phyloP scores from a whole-genome alignment of 2,888 invertebrate species.

The Drosophila anomelani region DNA sequence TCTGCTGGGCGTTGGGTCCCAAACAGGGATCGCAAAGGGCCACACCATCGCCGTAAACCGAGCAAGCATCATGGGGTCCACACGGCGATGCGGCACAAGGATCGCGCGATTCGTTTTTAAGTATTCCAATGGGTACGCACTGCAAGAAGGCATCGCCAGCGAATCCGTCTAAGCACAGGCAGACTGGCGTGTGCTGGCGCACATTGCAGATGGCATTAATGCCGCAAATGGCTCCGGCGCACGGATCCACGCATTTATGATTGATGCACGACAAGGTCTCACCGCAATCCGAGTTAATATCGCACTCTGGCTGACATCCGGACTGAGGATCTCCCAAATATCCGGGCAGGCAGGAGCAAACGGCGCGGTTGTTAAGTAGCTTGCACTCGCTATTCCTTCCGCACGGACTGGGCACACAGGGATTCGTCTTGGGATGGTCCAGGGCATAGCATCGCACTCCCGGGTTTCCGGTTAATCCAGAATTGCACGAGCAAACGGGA shows the following conservation, averaged over 20 bases:
- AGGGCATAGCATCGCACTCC: slow-evolving; percentile 89
- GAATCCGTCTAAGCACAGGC: slow-evolving; percentile 91
- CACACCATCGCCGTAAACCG: slow-evolving; percentile 89
- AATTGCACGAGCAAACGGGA: slow-evolving; percentile 91
- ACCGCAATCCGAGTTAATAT: slow-evolving; percentile 93
- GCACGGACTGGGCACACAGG: slow-evolving; percentile 91
- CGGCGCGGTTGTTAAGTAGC: slow-evolving; percentile 88
- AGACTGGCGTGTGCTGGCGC: slow-evolving; percentile 92
- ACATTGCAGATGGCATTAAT: slow-evolving; percentile 92
- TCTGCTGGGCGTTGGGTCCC: slow-evolving; percentile 88
- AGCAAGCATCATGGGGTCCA: slow-evolving; percentile 88
- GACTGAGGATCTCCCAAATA: slow-evolving; percentile 92
- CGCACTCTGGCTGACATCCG: slow-evolving; percentile 92
- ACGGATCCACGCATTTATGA: slow-evolving; percentile 90
- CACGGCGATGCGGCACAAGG: slow-evolving; percentile 93
- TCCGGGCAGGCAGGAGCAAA: slow-evolving; percentile 91
- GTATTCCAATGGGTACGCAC: slow-evolving; percentile 87
- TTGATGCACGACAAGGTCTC: slow-evolving; percentile 90
- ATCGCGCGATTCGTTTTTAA: slow-evolving; percentile 87
- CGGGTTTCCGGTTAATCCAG: slow-evolving; percentile 91
- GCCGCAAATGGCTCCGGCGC: slow-evolving; percentile 91
- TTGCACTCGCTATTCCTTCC: slow-evolving; percentile 92
- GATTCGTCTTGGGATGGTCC: slow-evolving; percentile 86
- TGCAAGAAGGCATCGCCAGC: slow-evolving; percentile 92
- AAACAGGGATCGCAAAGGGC: slow-evolving; percentile 92